These are phyloP conservation scores for Archips crataeganus DNA, from an alignment of 2,888 invertebrate genomes.

Conservation along the genomic window DNA sequence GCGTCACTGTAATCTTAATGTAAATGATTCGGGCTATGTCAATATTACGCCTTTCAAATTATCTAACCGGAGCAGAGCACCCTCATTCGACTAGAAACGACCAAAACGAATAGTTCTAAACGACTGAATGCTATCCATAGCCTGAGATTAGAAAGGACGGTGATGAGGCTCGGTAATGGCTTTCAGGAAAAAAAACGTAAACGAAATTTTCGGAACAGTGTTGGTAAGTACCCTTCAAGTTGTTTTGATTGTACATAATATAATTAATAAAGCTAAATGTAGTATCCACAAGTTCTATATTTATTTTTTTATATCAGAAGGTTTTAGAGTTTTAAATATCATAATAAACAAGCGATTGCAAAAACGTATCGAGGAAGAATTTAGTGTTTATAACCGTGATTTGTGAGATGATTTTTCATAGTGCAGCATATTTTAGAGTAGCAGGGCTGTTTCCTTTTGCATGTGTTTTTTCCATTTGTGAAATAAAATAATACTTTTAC, in stretches of 20 bases:
- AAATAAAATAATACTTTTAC: too few relatives aligned
- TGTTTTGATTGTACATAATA: background rate
- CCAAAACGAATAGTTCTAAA: conserved; percentile 65
- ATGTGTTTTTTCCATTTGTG: too few relatives aligned
- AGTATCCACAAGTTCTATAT: too few relatives aligned
- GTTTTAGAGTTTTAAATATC: too few relatives aligned
- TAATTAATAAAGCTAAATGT: background rate
- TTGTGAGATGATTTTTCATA: background rate
- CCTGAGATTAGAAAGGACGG: conserved; percentile 46
- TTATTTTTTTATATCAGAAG: too few relatives aligned
- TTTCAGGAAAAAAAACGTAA: conserved; percentile 56
- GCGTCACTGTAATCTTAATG: conserved; percentile 73
- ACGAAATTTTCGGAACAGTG: conserved; percentile 59
- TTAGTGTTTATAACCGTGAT: background rate
- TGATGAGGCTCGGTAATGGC: conserved; percentile 67
- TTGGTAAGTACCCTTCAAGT: conserved; percentile 57
- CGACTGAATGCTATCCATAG: conserved; percentile 55
- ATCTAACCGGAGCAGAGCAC: conserved; percentile 55
- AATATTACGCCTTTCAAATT: conserved; percentile 67
- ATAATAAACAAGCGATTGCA: background rate
- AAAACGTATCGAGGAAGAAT: background rate
- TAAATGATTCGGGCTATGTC: conserved; percentile 66
- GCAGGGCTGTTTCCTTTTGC: background rate
- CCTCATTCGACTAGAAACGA: conserved; percentile 67
- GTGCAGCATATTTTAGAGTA: background rate